A percentile compares a stretch with the other conserved stretches of the same genome.
Conservation (phyloP, 2,888 invertebrate species). For the Erebia epiphron region DNA sequence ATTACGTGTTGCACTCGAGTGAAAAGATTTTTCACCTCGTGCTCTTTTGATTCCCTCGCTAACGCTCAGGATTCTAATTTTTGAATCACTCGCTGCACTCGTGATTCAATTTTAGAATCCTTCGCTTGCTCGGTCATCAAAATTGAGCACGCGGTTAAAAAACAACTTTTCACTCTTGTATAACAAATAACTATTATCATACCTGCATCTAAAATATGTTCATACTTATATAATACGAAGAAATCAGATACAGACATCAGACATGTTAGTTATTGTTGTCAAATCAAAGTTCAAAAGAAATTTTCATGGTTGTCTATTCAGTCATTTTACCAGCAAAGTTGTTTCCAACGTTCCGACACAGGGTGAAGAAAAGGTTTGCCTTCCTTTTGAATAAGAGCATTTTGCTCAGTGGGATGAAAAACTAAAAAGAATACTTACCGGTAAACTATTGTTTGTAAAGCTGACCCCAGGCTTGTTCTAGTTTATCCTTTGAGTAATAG, state of each 20-base stretch:
- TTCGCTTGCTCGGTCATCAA: no score
- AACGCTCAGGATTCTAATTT: no score
- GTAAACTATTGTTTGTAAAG: conserved; percentile 50
- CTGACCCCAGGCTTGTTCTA: conserved; percentile 45
- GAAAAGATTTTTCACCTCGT: no score
- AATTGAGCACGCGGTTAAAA: no score
- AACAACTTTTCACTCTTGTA: no score
- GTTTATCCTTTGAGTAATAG: conserved; percentile 42
- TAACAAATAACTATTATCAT: no score
- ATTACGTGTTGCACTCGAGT: no score
- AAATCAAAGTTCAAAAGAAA: conserved; percentile 20
- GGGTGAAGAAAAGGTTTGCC: conserved; percentile 37
- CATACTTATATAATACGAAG: background rate
- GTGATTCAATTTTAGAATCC: no score
- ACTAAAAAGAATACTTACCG: conserved; percentile 48
- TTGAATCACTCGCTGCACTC: no score
- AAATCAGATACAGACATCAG: background rate
- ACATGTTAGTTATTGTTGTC: conserved; percentile 19
- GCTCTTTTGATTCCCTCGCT: no score
- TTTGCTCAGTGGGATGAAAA: conserved; percentile 47
- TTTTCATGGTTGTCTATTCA: conserved; percentile 24
- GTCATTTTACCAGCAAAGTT: conserved; percentile 26
- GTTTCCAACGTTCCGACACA: conserved; percentile 23
- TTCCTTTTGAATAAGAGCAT: conserved; percentile 49
- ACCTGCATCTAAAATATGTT: background rate